Evolutionary conservation across 2,113 vertebrate genomes (phyloP).

Genomic region (Hippolais icterina): DNA sequence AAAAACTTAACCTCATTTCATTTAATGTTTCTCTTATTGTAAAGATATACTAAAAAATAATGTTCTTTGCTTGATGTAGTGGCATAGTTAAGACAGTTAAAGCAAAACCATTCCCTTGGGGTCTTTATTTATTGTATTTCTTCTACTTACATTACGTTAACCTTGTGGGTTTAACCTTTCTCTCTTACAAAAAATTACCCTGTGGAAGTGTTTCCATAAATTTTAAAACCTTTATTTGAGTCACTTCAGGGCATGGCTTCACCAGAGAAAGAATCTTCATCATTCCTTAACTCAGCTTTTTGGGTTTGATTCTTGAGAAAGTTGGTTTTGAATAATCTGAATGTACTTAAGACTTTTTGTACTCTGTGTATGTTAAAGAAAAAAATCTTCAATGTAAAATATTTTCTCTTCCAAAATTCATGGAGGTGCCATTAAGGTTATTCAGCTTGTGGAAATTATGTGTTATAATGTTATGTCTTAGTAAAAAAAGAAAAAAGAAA

Average conservation of each 20-base stretch:
- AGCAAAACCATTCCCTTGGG: not conserved
- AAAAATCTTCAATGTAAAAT: not conserved
- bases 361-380: not conserved
- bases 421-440: conserved; percentile 45
- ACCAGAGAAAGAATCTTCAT: not conserved
- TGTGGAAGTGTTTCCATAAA: not conserved
- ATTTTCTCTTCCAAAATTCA: conserved; percentile 44
- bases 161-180: not conserved
- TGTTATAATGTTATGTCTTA: conserved; percentile 36
- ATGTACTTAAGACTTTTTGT: not conserved
- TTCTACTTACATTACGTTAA: not conserved
- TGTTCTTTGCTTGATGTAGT: not conserved
- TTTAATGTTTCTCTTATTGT: not conserved
- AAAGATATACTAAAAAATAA: not conserved
- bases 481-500: not conserved
- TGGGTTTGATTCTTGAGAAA: not conserved
- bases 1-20: not conserved
- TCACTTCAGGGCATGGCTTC: not conserved
- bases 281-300: not conserved
- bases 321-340: not conserved
- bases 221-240: not conserved
- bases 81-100: not conserved
- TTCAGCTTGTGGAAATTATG: conserved; percentile 39
- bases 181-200: not conserved
- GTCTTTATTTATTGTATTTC: not conserved